phyloP scores from a whole-genome alignment of 1,140 invertebrate genomes.

The Orchestia grillus region DNA sequence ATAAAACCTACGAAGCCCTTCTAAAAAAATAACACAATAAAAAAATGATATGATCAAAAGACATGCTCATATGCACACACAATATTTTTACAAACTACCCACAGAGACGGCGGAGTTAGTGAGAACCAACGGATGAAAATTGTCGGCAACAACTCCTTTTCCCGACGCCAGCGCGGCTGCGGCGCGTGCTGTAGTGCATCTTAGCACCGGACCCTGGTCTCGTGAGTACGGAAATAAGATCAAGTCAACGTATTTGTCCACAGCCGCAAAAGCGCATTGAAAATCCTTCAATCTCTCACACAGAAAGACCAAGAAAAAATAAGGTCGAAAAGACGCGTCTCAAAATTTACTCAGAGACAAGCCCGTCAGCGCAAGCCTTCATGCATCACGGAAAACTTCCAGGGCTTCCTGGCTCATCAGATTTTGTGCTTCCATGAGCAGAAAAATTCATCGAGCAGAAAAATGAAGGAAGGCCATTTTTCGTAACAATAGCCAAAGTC shows the following conservation, averaged over 20 bases:
- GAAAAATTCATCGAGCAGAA: background rate
- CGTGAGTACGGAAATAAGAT: background rate
- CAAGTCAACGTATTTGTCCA: background rate
- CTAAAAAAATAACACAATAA: no score
- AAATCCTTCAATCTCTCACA: background rate
- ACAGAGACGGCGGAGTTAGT: no score
- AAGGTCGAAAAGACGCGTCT: background rate
- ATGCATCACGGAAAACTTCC: background rate
- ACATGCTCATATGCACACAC: no score
- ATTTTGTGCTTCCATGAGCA: background rate
- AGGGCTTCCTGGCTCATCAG: background rate
- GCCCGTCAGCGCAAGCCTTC: background rate
- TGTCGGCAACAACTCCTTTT: no score
- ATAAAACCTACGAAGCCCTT: no score
- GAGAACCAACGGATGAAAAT: no score
- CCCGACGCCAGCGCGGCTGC: no score
- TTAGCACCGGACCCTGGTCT: background rate
- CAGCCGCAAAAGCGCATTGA: background rate
- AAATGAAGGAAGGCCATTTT: background rate
- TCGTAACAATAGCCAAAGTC: background rate
- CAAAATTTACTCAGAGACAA: background rate
- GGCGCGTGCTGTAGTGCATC: no score
- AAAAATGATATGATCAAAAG: no score
- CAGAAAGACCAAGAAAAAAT: background rate
- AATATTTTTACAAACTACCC: no score